phyloP scores from a whole-genome alignment of 2,113 vertebrate genomes.

The Periophthalmodon schlosseri region DNA sequence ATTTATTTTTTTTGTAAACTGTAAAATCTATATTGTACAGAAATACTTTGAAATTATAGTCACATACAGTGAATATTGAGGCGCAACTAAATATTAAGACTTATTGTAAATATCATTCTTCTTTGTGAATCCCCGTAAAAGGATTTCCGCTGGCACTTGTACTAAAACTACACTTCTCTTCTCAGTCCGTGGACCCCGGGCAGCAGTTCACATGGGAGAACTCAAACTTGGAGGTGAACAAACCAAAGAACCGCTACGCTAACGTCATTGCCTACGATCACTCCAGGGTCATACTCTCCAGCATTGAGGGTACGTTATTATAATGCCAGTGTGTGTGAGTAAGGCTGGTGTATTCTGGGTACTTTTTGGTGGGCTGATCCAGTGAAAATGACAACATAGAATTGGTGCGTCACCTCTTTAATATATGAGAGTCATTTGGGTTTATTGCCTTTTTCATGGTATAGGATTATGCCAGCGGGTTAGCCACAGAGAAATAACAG shows the following conservation, averaged over 20 bases:
- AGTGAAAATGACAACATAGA: not conserved
- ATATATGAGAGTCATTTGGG: constrained; percentile 7
- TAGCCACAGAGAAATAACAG: not conserved
- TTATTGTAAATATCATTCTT: not conserved
- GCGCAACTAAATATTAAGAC: not conserved
- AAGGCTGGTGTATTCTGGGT: constrained; percentile 2
- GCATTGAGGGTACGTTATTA: constrained; percentile 89
- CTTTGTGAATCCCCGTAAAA: not conserved
- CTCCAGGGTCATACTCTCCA: constrained; percentile 92
- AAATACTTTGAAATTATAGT: not conserved
- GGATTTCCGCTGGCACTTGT: constrained; percentile 1
- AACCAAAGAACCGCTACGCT: constrained; percentile 99
- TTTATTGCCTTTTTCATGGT: constrained; percentile 23
- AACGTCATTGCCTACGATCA: constrained; percentile 98
- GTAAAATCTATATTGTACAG: not conserved
- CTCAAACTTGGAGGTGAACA: constrained; percentile 98
- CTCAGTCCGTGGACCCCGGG: constrained; percentile 94
- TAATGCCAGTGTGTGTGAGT: constrained; percentile 12
- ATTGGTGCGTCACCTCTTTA: constrained; percentile 9
- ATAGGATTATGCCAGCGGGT: constrained; percentile 6
- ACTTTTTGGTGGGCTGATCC: constrained; percentile 10
- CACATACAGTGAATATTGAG: not conserved
- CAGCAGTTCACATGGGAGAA: constrained; percentile 99
- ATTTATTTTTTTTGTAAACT: not conserved
- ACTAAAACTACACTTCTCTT: constrained; percentile 38